Evolutionary conservation across 2,888 invertebrate species (phyloP), one percentile per base, ranked within the genome.

Genomic region (Scelioninae gen. 2): DNA sequence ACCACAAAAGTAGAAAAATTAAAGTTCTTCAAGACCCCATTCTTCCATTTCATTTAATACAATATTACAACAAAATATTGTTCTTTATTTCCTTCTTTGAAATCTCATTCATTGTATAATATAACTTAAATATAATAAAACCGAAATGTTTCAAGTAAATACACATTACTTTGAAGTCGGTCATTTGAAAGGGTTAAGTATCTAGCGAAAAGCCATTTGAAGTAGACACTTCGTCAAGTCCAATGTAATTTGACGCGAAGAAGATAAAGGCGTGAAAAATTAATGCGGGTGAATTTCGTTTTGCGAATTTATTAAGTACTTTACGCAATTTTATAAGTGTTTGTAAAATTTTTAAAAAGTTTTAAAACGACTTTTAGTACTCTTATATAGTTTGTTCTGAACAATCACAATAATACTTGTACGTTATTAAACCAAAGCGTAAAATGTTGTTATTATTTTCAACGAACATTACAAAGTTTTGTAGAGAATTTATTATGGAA

Each of bases 211-310:
- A 45, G 25, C 9, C 9, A 13, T 45, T 25, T 7, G 25, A 45
- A 45, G 19, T 19, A 43, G 43, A 43, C 9, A 11, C 43, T 43
- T n/a, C n/a, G 19, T 45, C n/a, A 31, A 3, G 6, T 48, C 3
- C 16, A 6, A n/a, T 31, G 18, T 31, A 48, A 48, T 16, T 43
- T 48, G 31, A 31, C 16, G 7, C 31, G 10, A 48, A 48, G 7
- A 10, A 11, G 31, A 31, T 31, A 48, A 31, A 15, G 31, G 16
- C 11, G 18, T 10, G 28, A 48, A 28, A 48, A 28, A 48, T 31
- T 48, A 48, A 48, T 7, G 48, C n/a, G 18, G n/a, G 25, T 18
- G 31, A 48, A 48, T 48, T 31, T 48, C 11, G 31, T 31, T 48
- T 5, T 31, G 15, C 16, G 31, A 48, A 48, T 48, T 48, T 48